Base-by-base conservation (phyloP, 2,797 vertebrate genomes). In the Characodon lateralis region DNA sequence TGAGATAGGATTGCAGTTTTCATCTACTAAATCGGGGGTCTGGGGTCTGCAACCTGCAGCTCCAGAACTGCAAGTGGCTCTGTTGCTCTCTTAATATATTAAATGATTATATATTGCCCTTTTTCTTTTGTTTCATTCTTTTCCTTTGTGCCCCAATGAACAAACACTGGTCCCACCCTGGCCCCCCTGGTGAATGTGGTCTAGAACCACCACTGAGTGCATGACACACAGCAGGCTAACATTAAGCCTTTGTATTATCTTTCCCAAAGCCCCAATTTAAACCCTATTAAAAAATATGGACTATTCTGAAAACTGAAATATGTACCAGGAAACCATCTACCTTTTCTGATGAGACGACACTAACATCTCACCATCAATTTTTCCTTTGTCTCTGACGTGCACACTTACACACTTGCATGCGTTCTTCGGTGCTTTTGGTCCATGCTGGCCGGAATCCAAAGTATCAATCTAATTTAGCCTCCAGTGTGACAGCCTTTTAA, bases 391-490 rank as follows among this genome's bases (percentile, higher is more conserved):
- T 65, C 63, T 2, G 18, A 73, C 31, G 59, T 18, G 4, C 35
- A 59, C 63, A 41, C 51, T 70, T 70, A 79, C 26, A 72, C 71
- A 72, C 61, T 78, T 28, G 70, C 59, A 69, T 28, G n/a, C 56
- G 63, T 48, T 80, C 84, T 72, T 86, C 55, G 73, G 63, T 65
- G 78, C 71, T 76, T 55, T 76, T 8, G 24, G 20, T 41, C 82
- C 88, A 28, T 79, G 46, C 74, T 89, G 90, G 89, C 85, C 28
- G 18, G 18, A 28, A 72, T 85, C 89, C 87, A 93, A 83, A 80
- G 77, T 88, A 84, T 88, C 85, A 88, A 88, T 94, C 84, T 76
- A 90, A 91, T 93, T 85, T 71, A 74, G 76, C 78, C 28, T 66
- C 77, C 66, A 87, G 87, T 86, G 82, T 85, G 74, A 88, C 80